Evolutionary conservation across 2,888 invertebrate genomes (phyloP).

Genomic region (Seira musarum): DNA sequence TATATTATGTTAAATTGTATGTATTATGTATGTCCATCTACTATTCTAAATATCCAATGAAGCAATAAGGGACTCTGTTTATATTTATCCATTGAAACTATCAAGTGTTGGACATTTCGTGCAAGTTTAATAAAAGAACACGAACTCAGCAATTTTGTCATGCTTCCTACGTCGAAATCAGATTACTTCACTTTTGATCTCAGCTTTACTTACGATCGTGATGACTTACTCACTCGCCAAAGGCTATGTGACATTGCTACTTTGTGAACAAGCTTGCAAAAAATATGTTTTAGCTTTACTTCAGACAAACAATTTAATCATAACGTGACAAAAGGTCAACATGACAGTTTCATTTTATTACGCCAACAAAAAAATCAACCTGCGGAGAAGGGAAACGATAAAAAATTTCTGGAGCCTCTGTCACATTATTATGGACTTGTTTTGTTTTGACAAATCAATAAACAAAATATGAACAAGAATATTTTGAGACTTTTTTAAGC

Average conservation of each 20-base stretch:
- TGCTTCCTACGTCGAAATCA: no score
- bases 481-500: background rate
- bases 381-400: background rate
- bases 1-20: no score
- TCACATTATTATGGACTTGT: background rate
- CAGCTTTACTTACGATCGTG: no score
- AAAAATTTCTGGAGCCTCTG: no score
- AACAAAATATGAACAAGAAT: background rate
- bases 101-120: no score
- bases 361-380: background rate
- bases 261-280: background rate
- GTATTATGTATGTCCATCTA: no score
- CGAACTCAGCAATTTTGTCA: no score
- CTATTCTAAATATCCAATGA: no score
- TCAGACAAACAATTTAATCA: background rate
- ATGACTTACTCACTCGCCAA: background rate
- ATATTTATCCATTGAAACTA: background rate
- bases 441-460: background rate
- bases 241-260: background rate
- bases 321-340: background rate
- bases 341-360: background rate
- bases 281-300: no score
- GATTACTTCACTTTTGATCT: no score
- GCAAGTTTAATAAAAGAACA: no score
- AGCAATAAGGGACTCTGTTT: no score